Percentiles rank a stretch among this genome's conserved stretches.
Conservation (phyloP, 2,113 vertebrate species). For the Lagopus leucura region DNA sequence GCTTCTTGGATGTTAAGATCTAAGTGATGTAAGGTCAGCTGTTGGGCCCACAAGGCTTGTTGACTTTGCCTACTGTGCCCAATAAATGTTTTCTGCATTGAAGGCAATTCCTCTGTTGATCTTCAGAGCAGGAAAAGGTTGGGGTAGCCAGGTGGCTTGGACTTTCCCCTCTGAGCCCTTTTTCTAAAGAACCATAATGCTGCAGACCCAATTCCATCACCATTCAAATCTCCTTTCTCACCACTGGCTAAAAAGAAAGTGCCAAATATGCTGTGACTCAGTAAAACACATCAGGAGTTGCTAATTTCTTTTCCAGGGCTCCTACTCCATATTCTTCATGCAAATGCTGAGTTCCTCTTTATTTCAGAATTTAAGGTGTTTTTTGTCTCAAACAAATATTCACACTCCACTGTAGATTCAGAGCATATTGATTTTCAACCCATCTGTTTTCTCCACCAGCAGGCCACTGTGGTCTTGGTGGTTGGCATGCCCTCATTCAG, state of each 20-base stretch:
- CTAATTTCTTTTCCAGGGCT: background rate
- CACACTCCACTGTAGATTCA: background rate
- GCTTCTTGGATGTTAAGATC: background rate
- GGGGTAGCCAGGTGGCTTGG: background rate
- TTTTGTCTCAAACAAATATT: accelerated
- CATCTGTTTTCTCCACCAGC: background rate
- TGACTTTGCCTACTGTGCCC: background rate
- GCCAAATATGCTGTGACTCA: background rate
- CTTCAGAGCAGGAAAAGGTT: background rate
- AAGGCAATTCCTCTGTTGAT: background rate
- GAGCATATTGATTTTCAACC: background rate
- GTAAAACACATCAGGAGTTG: background rate
- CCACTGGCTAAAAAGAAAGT: background rate
- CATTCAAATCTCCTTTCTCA: background rate
- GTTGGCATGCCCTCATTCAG: accelerated
- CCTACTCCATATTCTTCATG: background rate
- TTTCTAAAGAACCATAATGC: background rate
- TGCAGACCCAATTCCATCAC: background rate
- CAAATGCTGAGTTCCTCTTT: background rate
- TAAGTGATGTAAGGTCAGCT: background rate
- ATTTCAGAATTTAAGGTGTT: background rate
- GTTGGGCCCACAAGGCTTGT: background rate
- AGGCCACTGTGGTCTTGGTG: background rate
- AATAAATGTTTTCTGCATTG: accelerated
- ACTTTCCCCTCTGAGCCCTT: background rate